Percentiles rank a stretch among this genome's conserved stretches.
phyloP scores from a whole-genome alignment of 2,113 vertebrate species.

The Rhabdomys dilectus region DNA sequence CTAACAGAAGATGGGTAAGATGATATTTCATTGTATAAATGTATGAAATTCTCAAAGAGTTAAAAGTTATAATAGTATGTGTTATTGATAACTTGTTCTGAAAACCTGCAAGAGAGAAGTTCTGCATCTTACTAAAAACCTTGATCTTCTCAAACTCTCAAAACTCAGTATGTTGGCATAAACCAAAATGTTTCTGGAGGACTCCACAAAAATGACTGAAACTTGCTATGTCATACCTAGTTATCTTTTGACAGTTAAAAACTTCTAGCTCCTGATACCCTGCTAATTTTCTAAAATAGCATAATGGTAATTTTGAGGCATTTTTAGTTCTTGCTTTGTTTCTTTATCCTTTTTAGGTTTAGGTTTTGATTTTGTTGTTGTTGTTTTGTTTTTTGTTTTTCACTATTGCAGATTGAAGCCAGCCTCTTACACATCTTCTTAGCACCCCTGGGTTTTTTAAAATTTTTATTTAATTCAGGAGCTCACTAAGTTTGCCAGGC shows the following conservation, averaged over 20 bases:
- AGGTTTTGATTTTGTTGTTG: too few species aligned
- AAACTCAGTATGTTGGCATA: constrained; percentile 15
- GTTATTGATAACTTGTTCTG: constrained; percentile 47
- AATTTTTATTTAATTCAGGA: neutral
- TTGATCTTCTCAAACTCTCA: constrained; percentile 34
- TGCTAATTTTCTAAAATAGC: neutral
- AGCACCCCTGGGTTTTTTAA: neutral
- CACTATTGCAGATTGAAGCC: neutral
- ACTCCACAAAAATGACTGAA: neutral
- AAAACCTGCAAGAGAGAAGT: constrained; percentile 65
- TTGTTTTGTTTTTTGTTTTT: too few species aligned
- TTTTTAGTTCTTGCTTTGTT: neutral
- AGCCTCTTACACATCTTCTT: neutral
- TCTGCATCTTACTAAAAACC: constrained; percentile 32
- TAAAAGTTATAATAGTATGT: neutral
- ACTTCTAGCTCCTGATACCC: neutral
- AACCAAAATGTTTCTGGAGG: neutral
- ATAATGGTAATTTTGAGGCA: neutral
- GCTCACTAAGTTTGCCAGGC: neutral
- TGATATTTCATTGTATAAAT: neutral
- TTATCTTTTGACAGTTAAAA: neutral
- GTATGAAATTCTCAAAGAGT: neutral
- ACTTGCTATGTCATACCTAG: neutral
- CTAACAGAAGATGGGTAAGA: neutral
- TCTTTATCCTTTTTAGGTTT: neutral